Evolutionary conservation across 2,797 vertebrate species (phyloP).

Genomic region (Cottoperca gobio): DNA sequence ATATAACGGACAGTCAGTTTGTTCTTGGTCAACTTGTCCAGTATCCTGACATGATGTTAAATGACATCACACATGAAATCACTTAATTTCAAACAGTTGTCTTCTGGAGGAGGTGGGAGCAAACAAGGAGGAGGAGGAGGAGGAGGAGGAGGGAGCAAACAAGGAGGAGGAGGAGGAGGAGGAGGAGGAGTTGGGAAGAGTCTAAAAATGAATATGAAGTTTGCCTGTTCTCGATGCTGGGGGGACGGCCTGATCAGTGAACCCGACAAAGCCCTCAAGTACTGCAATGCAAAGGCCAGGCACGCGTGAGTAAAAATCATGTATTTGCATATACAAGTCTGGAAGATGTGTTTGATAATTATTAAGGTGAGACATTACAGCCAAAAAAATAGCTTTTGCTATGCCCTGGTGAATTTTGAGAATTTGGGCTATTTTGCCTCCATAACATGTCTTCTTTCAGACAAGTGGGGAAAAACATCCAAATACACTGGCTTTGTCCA

Average conservation of each 20-base stretch:
- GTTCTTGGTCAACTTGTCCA: not conserved
- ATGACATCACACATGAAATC: not conserved
- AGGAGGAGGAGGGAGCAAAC: conserved; percentile 44
- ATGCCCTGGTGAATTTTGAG: no score
- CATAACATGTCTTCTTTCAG: no score
- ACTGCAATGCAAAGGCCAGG: conserved; percentile 92
- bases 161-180: no score
- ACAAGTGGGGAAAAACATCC: no score
- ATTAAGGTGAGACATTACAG: no score
- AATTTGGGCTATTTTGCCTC: no score
- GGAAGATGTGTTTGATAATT: no score
- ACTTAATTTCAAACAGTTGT: conserved; percentile 9
- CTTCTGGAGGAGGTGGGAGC: conserved; percentile 22
- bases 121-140: conserved; percentile 53
- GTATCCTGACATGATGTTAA: not conserved
- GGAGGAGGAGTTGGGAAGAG: conserved; percentile 43
- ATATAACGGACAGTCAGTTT: not conserved
- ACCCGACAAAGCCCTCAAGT: conserved; percentile 91
- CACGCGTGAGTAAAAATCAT: conserved; percentile 86
- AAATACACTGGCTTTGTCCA: no score
- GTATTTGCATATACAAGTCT: not conserved
- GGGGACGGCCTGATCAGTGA: conserved; percentile 89
- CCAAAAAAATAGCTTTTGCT: no score
- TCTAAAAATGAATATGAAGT: conserved; percentile 93
- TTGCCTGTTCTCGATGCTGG: conserved; percentile 93